Evolutionary conservation across 2,888 invertebrate genomes (phyloP).

Genomic region (Polydrusus tereticollis): DNA sequence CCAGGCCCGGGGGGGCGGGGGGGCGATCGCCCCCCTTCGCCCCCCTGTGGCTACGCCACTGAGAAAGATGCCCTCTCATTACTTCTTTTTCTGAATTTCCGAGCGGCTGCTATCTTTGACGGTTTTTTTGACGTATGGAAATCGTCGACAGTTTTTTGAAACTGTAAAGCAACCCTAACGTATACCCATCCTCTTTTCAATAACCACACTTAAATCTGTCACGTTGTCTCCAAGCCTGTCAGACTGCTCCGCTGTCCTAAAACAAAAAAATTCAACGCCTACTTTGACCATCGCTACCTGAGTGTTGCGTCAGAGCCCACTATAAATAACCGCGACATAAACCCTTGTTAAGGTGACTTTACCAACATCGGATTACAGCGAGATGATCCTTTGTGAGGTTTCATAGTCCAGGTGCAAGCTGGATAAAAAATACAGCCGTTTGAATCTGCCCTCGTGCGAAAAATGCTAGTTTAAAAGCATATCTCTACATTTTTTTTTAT

Average conservation of each 20-base stretch:
- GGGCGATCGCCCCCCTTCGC: too few species aligned
- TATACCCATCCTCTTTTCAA: slow-evolving; percentile 12
- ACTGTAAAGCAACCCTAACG: slow-evolving; percentile 32
- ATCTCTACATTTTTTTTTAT: not conserved
- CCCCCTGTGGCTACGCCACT: too few species aligned
- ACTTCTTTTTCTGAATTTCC: too few species aligned
- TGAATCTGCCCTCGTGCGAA: too few species aligned
- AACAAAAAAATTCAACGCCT: slow-evolving; percentile 64
- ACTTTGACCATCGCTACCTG: slow-evolving; percentile 66
- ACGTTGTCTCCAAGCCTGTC: slow-evolving; percentile 63
- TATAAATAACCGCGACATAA: slow-evolving; percentile 67
- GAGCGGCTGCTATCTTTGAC: too few species aligned
- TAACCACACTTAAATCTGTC: slow-evolving; percentile 61
- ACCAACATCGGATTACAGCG: slow-evolving; percentile 64
- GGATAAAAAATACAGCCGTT: too few species aligned
- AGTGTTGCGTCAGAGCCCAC: slow-evolving; percentile 66
- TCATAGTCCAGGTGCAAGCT: slow-evolving; percentile 16
- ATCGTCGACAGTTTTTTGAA: not conserved
- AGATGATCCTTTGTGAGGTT: slow-evolving; percentile 46
- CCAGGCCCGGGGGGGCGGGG: too few species aligned
- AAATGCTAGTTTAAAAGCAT: not conserved
- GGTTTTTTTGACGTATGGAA: not conserved
- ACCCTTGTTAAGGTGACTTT: slow-evolving; percentile 66
- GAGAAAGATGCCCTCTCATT: too few species aligned
- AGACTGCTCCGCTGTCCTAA: slow-evolving; percentile 59